These are phyloP conservation scores for Araneus ventricosus DNA, from an alignment of 1,140 invertebrate species.

Conservation along the genomic window DNA sequence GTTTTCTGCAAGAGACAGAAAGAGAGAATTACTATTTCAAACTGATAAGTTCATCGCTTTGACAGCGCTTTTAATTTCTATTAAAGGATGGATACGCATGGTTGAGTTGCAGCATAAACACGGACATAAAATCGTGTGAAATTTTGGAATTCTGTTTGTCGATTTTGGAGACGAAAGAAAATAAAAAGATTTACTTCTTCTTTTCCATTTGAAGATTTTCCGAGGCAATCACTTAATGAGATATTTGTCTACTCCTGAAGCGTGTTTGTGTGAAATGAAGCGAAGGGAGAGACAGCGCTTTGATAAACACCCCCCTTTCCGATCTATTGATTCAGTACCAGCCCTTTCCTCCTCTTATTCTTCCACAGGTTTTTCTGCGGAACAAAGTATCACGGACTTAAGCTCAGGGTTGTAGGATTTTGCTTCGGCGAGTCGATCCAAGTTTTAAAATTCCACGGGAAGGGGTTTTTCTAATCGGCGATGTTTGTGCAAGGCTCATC, in stretches of 20 bases:
- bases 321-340: constrained; percentile 63
- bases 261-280: constrained; percentile 66
- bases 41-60: background rate
- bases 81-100: constrained; percentile 56
- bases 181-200: constrained; percentile 2
- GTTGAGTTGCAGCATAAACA: background rate
- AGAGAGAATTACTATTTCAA: constrained; percentile 15
- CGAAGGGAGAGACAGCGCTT: constrained; percentile 50
- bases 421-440: constrained; percentile 62
- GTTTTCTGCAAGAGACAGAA: background rate
- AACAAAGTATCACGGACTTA: constrained; percentile 66
- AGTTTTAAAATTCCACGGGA: constrained; percentile 53
- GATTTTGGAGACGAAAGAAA: constrained; percentile 46
- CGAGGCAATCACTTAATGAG: constrained; percentile 72
- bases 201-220: constrained; percentile 46
- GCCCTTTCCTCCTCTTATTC: constrained; percentile 1
- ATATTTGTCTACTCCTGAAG: constrained; percentile 69
- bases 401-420: constrained; percentile 61
- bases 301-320: constrained; percentile 63
- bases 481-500: constrained; percentile 68
- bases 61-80: constrained; percentile 35
- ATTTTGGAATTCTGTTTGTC: constrained; percentile 66
- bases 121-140: constrained; percentile 68
- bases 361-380: constrained; percentile 45
- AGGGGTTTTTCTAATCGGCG: constrained; percentile 43